phyloP scores from a whole-genome alignment of 2,797 vertebrate species.

The Semaprochilodus insignis region DNA sequence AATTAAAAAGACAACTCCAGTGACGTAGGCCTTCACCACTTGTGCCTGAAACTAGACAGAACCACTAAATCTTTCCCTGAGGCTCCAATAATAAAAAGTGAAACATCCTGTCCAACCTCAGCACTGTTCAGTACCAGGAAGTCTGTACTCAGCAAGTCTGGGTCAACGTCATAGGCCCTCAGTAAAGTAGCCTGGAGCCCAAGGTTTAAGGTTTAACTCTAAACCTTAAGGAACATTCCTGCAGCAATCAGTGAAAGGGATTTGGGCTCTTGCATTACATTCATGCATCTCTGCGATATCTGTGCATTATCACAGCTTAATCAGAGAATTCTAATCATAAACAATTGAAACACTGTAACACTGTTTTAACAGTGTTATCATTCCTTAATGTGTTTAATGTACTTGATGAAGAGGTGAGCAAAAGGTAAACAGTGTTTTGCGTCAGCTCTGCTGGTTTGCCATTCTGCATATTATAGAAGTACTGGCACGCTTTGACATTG shows the following conservation, averaged over 20 bases:
- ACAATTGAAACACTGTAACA: not conserved
- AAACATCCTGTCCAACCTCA: not conserved
- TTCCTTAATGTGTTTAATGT: constrained; percentile 18
- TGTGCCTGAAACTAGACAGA: not conserved
- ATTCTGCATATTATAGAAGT: not conserved
- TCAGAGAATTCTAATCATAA: not conserved
- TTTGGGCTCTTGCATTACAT: not conserved
- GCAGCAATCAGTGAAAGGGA: too few relatives aligned
- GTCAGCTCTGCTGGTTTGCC: not conserved
- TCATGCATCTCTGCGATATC: not conserved
- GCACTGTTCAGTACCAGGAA: constrained; percentile 1
- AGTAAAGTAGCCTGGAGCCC: not conserved
- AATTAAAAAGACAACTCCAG: not conserved
- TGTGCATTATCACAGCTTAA: constrained; percentile 4
- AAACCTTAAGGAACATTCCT: not conserved
- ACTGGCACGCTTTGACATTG: not conserved
- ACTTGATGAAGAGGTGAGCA: constrained; percentile 2
- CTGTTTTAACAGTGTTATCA: not conserved
- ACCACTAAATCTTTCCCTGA: not conserved
- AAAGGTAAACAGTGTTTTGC: not conserved
- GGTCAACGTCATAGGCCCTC: not conserved
- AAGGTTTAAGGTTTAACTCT: not conserved
- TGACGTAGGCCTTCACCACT: not conserved
- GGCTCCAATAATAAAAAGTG: not conserved
- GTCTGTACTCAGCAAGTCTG: not conserved